These are phyloP conservation scores for Macropodus opercularis DNA, from an alignment of 2,797 vertebrate species.

Conservation along the genomic window DNA sequence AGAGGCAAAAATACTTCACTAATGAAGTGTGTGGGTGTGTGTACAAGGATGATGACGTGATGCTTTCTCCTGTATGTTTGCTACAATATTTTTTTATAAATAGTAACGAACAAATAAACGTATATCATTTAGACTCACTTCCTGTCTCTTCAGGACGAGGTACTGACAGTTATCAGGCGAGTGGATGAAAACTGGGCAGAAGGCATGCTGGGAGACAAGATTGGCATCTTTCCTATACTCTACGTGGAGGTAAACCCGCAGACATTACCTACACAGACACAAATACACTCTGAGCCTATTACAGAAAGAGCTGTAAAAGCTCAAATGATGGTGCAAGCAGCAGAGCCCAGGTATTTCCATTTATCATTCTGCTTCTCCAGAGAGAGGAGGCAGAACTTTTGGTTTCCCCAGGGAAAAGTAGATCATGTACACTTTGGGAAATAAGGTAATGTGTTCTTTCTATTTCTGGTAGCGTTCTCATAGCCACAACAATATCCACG, in stretches of 20 bases:
- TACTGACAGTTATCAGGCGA: constrained; percentile 96
- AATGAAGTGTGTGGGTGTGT: constrained; percentile 20
- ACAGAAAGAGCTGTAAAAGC: constrained; percentile 22
- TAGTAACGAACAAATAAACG: too few species aligned
- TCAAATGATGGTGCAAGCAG: constrained; percentile 4
- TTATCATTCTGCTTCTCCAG: constrained; percentile 11
- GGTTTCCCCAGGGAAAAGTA: neutral
- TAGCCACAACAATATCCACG: neutral
- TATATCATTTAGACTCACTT: too few species aligned
- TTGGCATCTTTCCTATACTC: constrained; percentile 97
- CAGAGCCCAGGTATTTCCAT: constrained; percentile 12
- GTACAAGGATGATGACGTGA: neutral
- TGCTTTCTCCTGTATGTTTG: constrained; percentile 9
- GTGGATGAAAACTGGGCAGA: constrained; percentile 99
- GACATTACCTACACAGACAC: constrained; percentile 18
- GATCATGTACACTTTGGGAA: neutral
- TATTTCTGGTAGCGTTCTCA: neutral
- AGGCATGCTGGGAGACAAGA: constrained; percentile 98
- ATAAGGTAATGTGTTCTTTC: neutral
- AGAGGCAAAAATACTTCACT: constrained; percentile 24
- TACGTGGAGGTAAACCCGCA: constrained; percentile 93
- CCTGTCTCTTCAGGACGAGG: constrained; percentile 88
- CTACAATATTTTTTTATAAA: constrained; percentile 8
- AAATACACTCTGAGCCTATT: neutral
- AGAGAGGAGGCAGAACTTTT: constrained; percentile 2